Percentiles rank a stretch among this genome's conserved stretches.
Conservation (phyloP, 2,888 invertebrate species). For the Coleophora flavipennella region DNA sequence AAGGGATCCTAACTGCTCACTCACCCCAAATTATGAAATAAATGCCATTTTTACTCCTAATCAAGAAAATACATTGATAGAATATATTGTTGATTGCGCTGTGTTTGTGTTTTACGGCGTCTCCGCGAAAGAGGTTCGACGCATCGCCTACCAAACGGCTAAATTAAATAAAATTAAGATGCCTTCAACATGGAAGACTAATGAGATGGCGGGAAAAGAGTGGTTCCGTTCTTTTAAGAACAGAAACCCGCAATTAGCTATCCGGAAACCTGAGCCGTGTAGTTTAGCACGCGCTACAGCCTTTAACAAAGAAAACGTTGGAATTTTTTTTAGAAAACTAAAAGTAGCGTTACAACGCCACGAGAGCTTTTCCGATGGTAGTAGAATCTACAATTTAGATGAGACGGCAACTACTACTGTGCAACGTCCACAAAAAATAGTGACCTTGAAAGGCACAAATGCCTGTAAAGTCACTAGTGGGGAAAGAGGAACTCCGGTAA, state of each 20-base stretch:
- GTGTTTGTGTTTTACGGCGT: slow-evolving; percentile 1
- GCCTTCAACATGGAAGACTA: slow-evolving; percentile 1
- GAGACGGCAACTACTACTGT: slow-evolving; percentile 9
- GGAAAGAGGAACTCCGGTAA: slow-evolving; percentile 20
- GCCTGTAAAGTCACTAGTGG: slow-evolving; percentile 10
- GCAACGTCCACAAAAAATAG: slow-evolving; percentile 3
- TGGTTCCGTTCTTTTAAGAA: slow-evolving; percentile 3
- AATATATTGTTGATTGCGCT: slow-evolving; percentile 2
- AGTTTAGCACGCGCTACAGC: slow-evolving; percentile 7
- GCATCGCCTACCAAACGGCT: slow-evolving; percentile 4
- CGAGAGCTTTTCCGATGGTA: slow-evolving; percentile 2
- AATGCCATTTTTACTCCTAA: slow-evolving; percentile 5
- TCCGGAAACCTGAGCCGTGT: slow-evolving; percentile 9
- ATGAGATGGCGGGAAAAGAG: no score
- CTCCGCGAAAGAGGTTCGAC: neutral
- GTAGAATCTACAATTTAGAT: slow-evolving; percentile 5
- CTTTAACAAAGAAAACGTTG: slow-evolving; percentile 6
- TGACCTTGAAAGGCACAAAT: slow-evolving; percentile 3
- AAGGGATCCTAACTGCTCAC: neutral
- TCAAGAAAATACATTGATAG: slow-evolving; percentile 3
- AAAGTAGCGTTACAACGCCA: neutral
- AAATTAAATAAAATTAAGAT: slow-evolving; percentile 3
- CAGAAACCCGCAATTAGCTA: slow-evolving; percentile 2
- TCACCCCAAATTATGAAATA: slow-evolving; percentile 5
- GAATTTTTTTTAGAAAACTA: no score